Evolutionary conservation across 2,888 invertebrate genomes (phyloP), one percentile per base, ranked within the genome.

Genomic region (Melieria omissa): DNA sequence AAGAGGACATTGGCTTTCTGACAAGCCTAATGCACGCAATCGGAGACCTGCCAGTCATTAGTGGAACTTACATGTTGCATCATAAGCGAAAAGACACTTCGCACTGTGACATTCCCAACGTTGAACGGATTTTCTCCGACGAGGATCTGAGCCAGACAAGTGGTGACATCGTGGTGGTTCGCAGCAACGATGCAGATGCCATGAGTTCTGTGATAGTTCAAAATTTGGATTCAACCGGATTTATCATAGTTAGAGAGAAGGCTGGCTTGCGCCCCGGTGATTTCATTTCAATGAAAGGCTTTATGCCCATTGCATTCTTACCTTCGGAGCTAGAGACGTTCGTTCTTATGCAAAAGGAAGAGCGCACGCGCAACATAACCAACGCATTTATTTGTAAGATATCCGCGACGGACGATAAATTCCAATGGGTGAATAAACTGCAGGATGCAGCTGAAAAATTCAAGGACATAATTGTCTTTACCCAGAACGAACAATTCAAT

Each of bases 41-140:
- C 0, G 90, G 89, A 63, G 92, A 94, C 78, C 83, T 92, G 52
- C 93, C 94, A 0, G 82, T 93, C 9, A 89, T 93, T 4, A 92
- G 93, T 78, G 90, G 92, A 0, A 92, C 93, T 63, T 86, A 92
- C 0, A 86, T 89, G 65, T 84, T 93, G 0, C 52, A 52, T 8
- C 12, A 52, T 12, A 52, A 14, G 12, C 12, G 52, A 6, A 52
- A 9, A 5, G 52, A 52, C 14, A 52, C 12, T 5, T 8, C 14
- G 6, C n/a, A 52, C 12, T 12, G 5, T n/a, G 52, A 52, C 12
- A 14, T 52, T 52, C 52, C 6, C n/a, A 9, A 52, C 14, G 8
- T 52, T 9, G 14, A 5, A 12, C 52, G 5, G 12, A n/a, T 52
- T n/a, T 52, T n/a, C 14, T 14, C 7, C 5, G 52, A 9, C 52